phyloP scores from a whole-genome alignment of 2,797 vertebrate genomes.

The Hippocampus kuda region DNA sequence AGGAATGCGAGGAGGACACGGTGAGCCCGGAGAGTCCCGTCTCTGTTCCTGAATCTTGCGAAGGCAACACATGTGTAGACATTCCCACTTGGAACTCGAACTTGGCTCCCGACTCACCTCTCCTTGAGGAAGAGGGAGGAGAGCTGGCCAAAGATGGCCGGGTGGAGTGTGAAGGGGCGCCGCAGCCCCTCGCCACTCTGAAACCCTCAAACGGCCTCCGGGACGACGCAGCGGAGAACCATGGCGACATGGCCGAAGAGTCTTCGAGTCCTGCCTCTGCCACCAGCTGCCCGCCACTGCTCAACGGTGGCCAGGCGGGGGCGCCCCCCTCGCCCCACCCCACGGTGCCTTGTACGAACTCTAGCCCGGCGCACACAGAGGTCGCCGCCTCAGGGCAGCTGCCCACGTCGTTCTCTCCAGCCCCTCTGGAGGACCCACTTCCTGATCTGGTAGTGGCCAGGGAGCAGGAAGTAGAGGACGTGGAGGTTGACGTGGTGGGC shows the following conservation, averaged over 20 bases:
- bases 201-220: slow-evolving; percentile 83
- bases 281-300: slow-evolving; percentile 65
- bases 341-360: slow-evolving; percentile 94
- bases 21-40: slow-evolving; percentile 69
- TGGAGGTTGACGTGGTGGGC: slow-evolving; percentile 87
- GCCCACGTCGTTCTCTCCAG: slow-evolving; percentile 33
- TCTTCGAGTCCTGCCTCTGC: slow-evolving; percentile 68
- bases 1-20: slow-evolving; percentile 76
- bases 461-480: slow-evolving; percentile 82
- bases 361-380: slow-evolving; percentile 73
- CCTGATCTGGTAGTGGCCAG: slow-evolving; percentile 72
- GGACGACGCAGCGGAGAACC: slow-evolving; percentile 70
- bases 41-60: slow-evolving; percentile 62
- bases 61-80: slow-evolving; percentile 78
- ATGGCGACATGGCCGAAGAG: slow-evolving; percentile 64
- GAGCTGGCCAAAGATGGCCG: slow-evolving; percentile 43
- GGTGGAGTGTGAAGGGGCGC: slow-evolving; percentile 54
- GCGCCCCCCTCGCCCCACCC: slow-evolving; percentile 71
- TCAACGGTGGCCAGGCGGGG: slow-evolving; percentile 75
- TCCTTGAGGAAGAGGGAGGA: slow-evolving; percentile 47
- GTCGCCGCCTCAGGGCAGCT: slow-evolving; percentile 53
- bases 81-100: slow-evolving; percentile 36
- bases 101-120: slow-evolving; percentile 30
- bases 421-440: slow-evolving; percentile 59
- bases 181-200: slow-evolving; percentile 65